Evolutionary conservation across 2,888 invertebrate genomes (phyloP).

Genomic region (Tenthredo scrophulariae): DNA sequence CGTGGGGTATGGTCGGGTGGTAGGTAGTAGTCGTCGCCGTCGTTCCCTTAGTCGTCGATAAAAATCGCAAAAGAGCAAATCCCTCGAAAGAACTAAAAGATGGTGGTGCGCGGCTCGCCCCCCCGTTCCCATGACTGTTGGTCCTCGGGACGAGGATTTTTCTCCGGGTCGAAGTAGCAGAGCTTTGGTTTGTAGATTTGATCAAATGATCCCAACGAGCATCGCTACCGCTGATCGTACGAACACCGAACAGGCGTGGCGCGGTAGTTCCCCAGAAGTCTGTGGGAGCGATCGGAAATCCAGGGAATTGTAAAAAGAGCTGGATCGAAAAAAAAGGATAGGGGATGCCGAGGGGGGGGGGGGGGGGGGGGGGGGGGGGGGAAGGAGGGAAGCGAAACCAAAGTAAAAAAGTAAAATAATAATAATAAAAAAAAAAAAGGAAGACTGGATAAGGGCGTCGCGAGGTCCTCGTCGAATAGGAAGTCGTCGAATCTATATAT

Average conservation of each 20-base stretch:
- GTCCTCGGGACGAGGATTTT: constrained; percentile 8
- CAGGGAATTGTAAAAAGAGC: constrained; percentile 64
- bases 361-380: constrained; percentile 52
- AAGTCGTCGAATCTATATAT: constrained; percentile 60
- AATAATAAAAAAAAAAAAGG: constrained; percentile 57
- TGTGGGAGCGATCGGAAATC: constrained; percentile 52
- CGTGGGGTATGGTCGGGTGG: not conserved
- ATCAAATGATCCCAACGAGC: constrained; percentile 51
- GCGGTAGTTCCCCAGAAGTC: constrained; percentile 38
- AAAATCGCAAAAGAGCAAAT: constrained; percentile 56
- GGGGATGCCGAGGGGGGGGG: constrained; percentile 48
- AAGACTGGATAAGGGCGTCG: constrained; percentile 50
- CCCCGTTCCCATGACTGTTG: not conserved
- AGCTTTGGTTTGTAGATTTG: constrained; percentile 53
- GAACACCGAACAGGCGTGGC: constrained; percentile 52
- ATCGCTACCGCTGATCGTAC: constrained; percentile 41
- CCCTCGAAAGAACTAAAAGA: constrained; percentile 31
- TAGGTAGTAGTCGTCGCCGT: not conserved
- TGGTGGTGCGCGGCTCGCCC: not conserved
- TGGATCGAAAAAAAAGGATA: constrained; percentile 16
- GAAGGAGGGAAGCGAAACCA: constrained; percentile 56
- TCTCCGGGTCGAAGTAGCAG: constrained; percentile 13
- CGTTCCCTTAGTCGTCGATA: constrained; percentile 48
- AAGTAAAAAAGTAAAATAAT: constrained; percentile 57
- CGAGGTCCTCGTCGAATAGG: constrained; percentile 55